Evolutionary conservation across 2,113 vertebrate genomes (phyloP).

Genomic region (Pipa parva): DNA sequence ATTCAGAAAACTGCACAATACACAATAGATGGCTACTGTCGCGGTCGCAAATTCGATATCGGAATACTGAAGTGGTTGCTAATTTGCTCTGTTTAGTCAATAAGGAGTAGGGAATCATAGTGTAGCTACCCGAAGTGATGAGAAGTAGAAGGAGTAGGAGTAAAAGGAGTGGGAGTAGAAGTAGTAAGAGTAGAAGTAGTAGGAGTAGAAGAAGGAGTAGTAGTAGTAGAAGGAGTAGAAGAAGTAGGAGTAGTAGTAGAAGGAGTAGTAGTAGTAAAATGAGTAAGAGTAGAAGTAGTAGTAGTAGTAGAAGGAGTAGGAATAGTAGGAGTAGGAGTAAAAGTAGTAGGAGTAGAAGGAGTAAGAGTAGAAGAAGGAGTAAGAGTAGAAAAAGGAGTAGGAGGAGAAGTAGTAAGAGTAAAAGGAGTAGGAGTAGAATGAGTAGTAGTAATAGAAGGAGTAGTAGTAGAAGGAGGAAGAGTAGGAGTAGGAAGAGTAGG

Average conservation of each 20-base stretch:
- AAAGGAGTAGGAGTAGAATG: not conserved
- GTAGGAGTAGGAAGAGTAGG: not conserved
- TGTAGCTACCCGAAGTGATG: too few relatives aligned
- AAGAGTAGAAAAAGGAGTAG: not conserved
- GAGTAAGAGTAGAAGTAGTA: not conserved
- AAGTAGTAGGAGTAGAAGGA: not conserved
- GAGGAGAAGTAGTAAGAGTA: not conserved
- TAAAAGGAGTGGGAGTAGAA: not conserved
- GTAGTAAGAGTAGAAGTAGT: not conserved
- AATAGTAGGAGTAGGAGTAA: not conserved
- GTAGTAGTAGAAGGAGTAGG: not conserved
- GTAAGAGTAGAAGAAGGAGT: not conserved
- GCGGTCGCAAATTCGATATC: too few relatives aligned
- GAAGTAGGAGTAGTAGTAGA: not conserved
- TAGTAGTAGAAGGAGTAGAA: not conserved
- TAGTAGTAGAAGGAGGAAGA: not conserved
- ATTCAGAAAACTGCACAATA: too few relatives aligned
- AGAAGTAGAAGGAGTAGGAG: not conserved
- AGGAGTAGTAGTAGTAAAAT: not conserved
- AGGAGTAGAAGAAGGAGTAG: not conserved
- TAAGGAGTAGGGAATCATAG: too few relatives aligned
- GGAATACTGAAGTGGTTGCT: too few relatives aligned
- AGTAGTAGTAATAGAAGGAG: not conserved
- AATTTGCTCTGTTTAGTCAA: too few relatives aligned
- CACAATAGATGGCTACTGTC: too few relatives aligned